A percentile compares a stretch with the other conserved stretches of the same genome.
Conservation (phyloP, 2,888 invertebrate species). For the Phrixothrix hirtus region DNA sequence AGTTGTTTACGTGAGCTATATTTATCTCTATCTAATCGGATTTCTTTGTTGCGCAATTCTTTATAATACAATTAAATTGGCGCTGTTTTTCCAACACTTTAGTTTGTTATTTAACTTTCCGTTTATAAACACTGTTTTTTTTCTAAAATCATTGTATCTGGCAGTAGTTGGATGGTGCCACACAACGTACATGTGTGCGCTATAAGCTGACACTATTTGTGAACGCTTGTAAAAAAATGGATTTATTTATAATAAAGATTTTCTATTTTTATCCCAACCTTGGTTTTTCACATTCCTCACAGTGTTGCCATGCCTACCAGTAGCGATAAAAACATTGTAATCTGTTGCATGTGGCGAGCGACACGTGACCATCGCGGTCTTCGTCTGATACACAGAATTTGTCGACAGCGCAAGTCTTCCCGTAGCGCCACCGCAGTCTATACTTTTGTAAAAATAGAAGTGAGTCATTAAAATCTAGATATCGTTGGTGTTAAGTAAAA, state of each 20-base stretch:
- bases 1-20: slow-evolving; percentile 13
- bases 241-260: slow-evolving; percentile 57
- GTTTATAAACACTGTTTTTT: too few species aligned
- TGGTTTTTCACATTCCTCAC: slow-evolving; percentile 53
- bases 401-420: slow-evolving; percentile 21
- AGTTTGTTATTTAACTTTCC: too few species aligned
- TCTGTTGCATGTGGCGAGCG: slow-evolving; percentile 44
- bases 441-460: slow-evolving; percentile 27
- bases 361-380: slow-evolving; percentile 35
- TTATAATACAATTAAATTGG: slow-evolving; percentile 2
- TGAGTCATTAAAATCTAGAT: slow-evolving; percentile 32
- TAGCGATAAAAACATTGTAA: slow-evolving; percentile 47
- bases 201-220: slow-evolving; percentile 42
- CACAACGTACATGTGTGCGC: slow-evolving; percentile 19
- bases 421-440: slow-evolving; percentile 19
- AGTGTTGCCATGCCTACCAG: slow-evolving; percentile 48
- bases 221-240: slow-evolving; percentile 49
- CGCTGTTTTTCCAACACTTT: neutral
- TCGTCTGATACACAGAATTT: slow-evolving; percentile 15
- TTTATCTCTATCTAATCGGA: slow-evolving; percentile 14
- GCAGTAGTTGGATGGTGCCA: slow-evolving; percentile 5
- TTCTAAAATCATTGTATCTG: too few species aligned
- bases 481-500: slow-evolving; percentile 24
- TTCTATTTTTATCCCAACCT: slow-evolving; percentile 56
- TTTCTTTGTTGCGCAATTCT: slow-evolving; percentile 14